Evolutionary conservation across 2,113 vertebrate genomes (phyloP), one percentile per base, ranked within the genome.

Genomic region (Ailurus styani): DNA sequence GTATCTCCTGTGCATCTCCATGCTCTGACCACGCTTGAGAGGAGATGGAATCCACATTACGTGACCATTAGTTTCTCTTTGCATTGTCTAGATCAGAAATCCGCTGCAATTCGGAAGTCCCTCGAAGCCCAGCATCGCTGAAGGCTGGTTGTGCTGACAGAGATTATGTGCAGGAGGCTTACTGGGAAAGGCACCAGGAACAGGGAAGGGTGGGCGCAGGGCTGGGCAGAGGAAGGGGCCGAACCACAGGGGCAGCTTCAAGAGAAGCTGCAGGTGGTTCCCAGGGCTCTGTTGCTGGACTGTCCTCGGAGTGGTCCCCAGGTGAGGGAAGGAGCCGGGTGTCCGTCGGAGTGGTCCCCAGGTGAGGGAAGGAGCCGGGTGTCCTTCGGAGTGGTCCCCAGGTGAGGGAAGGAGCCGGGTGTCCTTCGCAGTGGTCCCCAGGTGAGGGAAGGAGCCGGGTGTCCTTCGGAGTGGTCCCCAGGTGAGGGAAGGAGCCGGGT

Each of bases 281-380:
- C 37, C 0, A 1, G 7, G 7, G 11, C 10, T 79, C 8, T 18
- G 18, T 6, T 2, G 6, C 15, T 50, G 4, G 1, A 3, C 7
- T 1, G 15, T 9, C 6, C 73, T 15, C 8, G 7, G 8, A 11
- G 11, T 4, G 23, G 7, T 47, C 18, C 25, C 29, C 70, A 2
- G 3, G 2, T 6, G 14, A 8, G 20, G 21, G 0, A 15, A 66
- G 40, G 10, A n/a, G n/a, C 29, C 27, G 18, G 10, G 12, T 5
- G 2, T 68, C 29, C 27, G 18, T 15, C 8, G 7, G 8, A 11
- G 11, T 4, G 23, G 7, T 47, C 18, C 25, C 29, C 70, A 2
- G 3, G 2, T 6, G 14, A 8, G 20, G 21, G 0, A 15, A 66
- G 40, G 10, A n/a, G n/a, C n/a, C n/a, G n/a, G n/a, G n/a, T 1